Evolutionary conservation across 2,888 invertebrate genomes (phyloP).

Genomic region (Ophion ellenae): DNA sequence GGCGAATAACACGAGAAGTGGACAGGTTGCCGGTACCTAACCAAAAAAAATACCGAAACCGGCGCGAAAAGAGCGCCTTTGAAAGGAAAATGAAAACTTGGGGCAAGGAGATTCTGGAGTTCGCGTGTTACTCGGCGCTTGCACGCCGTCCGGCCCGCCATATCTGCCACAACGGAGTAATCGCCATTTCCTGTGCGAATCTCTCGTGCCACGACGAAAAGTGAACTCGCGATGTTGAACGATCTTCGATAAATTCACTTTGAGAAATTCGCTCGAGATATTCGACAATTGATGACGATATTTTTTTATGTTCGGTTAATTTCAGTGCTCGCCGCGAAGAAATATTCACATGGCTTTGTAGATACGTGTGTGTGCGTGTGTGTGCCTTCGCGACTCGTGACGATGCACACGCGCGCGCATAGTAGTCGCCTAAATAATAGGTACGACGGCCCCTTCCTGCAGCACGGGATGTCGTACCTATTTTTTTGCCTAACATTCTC

Average conservation of each 20-base stretch:
- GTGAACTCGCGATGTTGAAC: not conserved
- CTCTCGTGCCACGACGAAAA: constrained; percentile 20
- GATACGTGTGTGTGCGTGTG: not conserved
- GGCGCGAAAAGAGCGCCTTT: constrained; percentile 10
- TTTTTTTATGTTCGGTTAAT: not conserved
- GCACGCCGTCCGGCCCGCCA: constrained; percentile 52
- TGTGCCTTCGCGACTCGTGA: not conserved
- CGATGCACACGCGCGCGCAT: not conserved
- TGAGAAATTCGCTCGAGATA: not conserved
- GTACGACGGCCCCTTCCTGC: no score
- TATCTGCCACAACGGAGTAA: constrained; percentile 44
- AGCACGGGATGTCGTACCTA: no score
- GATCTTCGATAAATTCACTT: not conserved
- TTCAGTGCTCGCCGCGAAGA: constrained; percentile 17
- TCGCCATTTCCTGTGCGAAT: constrained; percentile 55
- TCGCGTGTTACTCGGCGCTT: constrained; percentile 14
- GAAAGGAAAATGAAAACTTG: no score
- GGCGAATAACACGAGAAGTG: not conserved
- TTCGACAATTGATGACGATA: not conserved
- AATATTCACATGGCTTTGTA: not conserved
- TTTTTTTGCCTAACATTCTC: no score
- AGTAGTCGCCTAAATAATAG: no score
- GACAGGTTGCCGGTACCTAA: not conserved
- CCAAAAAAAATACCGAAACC: constrained; percentile 11
- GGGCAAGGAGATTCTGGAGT: not conserved